Conservation (phyloP, 2,797 vertebrate species). For the Onychomys torridus region DNA sequence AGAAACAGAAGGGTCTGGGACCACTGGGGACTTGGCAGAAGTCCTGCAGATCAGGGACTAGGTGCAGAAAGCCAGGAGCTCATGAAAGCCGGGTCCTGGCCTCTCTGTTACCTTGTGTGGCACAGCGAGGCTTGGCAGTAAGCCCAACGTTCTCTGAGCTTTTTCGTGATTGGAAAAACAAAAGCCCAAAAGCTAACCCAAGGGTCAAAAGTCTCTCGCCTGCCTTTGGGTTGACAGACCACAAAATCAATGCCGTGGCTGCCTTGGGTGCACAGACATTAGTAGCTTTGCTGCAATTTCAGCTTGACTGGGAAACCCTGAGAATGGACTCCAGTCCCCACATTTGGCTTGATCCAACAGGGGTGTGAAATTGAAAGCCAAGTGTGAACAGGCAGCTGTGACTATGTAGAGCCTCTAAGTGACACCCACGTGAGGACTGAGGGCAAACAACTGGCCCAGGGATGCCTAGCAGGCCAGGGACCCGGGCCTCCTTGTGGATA, state of each 20-base stretch:
- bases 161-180: background rate
- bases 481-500: fast-evolving
- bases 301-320: background rate
- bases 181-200: background rate
- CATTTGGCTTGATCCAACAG: background rate
- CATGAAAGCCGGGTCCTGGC: background rate
- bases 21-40: background rate
- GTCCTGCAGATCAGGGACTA: background rate
- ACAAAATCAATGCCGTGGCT: background rate
- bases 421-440: background rate
- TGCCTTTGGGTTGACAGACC: background rate
- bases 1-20: background rate
- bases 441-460: background rate
- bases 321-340: background rate
- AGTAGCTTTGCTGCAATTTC: background rate
- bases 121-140: background rate
- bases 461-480: background rate
- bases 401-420: background rate
- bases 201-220: background rate
- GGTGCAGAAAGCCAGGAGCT: background rate
- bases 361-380: constrained; percentile 1
- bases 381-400: background rate
- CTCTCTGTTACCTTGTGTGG: background rate
- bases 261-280: background rate
- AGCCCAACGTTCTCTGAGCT: background rate